phyloP scores from a whole-genome alignment of 2,797 vertebrate genomes.

The Tauraco hartlaubi region DNA sequence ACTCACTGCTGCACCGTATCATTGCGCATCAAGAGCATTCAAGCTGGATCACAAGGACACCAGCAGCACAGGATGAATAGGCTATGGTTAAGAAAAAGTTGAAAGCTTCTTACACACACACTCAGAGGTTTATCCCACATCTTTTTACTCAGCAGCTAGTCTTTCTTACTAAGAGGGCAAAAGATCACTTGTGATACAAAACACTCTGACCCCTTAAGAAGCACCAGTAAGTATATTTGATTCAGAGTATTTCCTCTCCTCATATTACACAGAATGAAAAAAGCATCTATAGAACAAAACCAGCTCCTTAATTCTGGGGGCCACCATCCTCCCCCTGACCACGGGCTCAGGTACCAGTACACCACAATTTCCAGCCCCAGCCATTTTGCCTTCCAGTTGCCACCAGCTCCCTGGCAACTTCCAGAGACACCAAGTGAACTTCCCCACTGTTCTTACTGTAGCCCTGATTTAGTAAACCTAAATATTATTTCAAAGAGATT shows the following conservation, averaged over 20 bases:
- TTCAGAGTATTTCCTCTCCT: not conserved
- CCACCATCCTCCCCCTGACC: not conserved
- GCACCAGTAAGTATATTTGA: not conserved
- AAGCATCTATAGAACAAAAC: not conserved
- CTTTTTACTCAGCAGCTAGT: not conserved
- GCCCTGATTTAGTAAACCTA: not conserved
- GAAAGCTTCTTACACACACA: not conserved
- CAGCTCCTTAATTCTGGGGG: not conserved
- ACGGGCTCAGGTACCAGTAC: accelerated
- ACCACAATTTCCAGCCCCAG: not conserved
- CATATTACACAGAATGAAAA: not conserved
- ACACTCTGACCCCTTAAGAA: not conserved
- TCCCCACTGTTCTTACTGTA: not conserved
- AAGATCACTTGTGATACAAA: not conserved
- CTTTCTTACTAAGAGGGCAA: not conserved
- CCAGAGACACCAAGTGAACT: not conserved
- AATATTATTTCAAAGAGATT: not conserved
- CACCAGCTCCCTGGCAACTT: not conserved
- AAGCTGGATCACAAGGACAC: not conserved
- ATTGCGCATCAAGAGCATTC: not conserved
- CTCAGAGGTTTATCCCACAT: not conserved
- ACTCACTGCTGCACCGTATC: not conserved
- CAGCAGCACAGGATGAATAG: not conserved
- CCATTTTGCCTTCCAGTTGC: not conserved
- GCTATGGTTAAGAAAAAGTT: not conserved